These are phyloP conservation scores for Protobothrops flavoviridis DNA, from an alignment of 2,113 vertebrate species.

Conservation along the genomic window DNA sequence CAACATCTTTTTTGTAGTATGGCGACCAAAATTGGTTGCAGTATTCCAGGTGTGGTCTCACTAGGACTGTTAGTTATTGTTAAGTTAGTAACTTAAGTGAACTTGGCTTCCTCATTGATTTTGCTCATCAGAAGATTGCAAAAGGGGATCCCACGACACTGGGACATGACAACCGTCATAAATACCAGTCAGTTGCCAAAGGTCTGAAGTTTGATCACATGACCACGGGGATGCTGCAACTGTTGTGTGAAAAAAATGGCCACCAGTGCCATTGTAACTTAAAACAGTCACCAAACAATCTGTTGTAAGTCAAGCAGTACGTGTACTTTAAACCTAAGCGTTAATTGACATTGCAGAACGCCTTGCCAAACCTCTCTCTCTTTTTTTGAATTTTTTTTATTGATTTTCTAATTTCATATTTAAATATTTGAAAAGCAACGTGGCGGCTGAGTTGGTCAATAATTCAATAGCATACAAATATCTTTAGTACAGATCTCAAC, in stretches of 20 bases:
- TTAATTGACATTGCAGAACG: constrained; percentile 48
- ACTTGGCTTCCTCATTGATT: background rate
- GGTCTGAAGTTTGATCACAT: background rate
- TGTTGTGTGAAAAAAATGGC: background rate
- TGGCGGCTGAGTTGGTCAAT: no score
- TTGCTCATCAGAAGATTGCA: background rate
- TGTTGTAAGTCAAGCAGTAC: background rate
- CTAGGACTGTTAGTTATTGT: background rate
- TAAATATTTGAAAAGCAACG: no score
- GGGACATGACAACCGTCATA: background rate
- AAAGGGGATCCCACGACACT: background rate
- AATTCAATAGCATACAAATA: no score
- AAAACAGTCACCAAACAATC: background rate
- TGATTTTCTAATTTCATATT: no score
- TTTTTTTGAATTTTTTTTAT: no score
- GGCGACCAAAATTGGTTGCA: no score
- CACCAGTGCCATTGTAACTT: background rate
- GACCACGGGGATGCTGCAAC: background rate
- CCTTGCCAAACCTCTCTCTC: constrained; percentile 19
- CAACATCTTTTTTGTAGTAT: no score
- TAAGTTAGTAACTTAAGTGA: background rate
- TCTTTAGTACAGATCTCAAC: no score
- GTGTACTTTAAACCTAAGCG: constrained; percentile 4
- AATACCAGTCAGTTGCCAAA: background rate
- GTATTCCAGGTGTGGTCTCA: no score